phyloP scores from a whole-genome alignment of 2,888 invertebrate species.

The Aelia acuminata region DNA sequence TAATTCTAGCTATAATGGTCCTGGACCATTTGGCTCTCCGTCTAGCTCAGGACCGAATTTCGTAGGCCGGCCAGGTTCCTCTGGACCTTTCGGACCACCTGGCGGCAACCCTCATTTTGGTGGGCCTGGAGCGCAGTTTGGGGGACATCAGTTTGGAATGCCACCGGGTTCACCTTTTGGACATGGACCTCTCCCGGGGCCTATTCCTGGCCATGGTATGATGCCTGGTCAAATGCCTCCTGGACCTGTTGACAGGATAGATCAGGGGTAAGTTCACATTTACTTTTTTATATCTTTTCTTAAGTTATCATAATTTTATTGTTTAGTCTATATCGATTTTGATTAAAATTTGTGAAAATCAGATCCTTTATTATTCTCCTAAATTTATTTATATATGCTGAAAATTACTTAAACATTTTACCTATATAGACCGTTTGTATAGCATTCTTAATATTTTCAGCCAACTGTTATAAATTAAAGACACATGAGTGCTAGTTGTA shows the following conservation, averaged over 20 bases:
- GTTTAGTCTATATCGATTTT: neutral
- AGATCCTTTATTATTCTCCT: neutral
- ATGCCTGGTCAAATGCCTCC: slow-evolving; percentile 77
- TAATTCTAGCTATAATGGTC: slow-evolving; percentile 76
- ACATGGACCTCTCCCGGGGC: slow-evolving; percentile 77
- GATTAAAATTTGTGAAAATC: neutral
- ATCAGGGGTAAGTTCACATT: slow-evolving; percentile 77
- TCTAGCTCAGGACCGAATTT: slow-evolving; percentile 81
- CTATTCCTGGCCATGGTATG: slow-evolving; percentile 76
- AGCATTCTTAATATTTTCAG: neutral
- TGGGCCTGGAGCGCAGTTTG: slow-evolving; percentile 74
- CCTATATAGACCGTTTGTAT: neutral
- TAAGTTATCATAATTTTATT: neutral
- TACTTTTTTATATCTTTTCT: neutral
- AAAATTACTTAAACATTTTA: neutral
- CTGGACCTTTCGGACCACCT: slow-evolving; percentile 70
- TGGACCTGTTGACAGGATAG: slow-evolving; percentile 86
- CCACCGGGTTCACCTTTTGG: slow-evolving; percentile 81
- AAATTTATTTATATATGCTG: neutral
- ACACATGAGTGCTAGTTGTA: neutral
- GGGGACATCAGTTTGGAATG: slow-evolving; percentile 79
- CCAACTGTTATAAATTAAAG: neutral
- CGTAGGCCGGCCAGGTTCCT: slow-evolving; percentile 73
- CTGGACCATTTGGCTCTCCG: slow-evolving; percentile 79
- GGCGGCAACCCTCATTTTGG: slow-evolving; percentile 78